Evolutionary conservation across 1,140 invertebrate genomes (phyloP).

Genomic region (Heterodera schachtii): DNA sequence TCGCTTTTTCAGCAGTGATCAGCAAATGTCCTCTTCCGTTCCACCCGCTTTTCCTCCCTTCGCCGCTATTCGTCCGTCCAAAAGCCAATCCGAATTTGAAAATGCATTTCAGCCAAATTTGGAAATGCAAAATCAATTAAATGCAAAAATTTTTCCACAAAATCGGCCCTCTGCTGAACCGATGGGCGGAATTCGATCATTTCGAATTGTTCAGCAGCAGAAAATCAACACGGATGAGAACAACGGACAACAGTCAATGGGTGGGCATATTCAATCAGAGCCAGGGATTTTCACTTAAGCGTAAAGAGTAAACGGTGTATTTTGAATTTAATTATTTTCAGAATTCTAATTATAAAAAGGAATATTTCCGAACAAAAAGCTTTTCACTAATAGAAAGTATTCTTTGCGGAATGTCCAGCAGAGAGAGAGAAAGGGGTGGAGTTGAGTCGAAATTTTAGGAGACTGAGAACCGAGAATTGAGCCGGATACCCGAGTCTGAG

Average conservation of each 20-base stretch:
- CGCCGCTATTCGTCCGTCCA: background rate
- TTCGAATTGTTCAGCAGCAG: conserved; percentile 4
- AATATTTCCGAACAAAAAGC: background rate
- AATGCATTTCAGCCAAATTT: background rate
- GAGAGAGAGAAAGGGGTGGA: too few species aligned
- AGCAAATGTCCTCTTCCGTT: background rate
- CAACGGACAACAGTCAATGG: background rate
- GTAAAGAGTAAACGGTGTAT: too few species aligned
- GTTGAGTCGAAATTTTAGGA: too few species aligned
- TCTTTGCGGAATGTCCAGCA: too few species aligned
- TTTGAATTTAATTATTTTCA: too few species aligned
- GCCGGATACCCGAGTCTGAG: too few species aligned
- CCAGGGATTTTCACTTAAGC: background rate
- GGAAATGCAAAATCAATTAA: background rate
- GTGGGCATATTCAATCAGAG: background rate
- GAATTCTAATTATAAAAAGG: background rate
- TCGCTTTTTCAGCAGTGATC: too few species aligned
- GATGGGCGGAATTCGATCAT: background rate
- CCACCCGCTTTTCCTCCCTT: background rate
- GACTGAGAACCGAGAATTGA: too few species aligned
- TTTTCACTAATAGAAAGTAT: background rate
- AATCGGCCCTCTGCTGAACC: background rate
- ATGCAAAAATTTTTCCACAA: background rate
- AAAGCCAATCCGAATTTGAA: background rate
- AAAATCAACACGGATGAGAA: background rate